Conservation (phyloP, 2,888 invertebrate species). For the Tinea trinotella region DNA sequence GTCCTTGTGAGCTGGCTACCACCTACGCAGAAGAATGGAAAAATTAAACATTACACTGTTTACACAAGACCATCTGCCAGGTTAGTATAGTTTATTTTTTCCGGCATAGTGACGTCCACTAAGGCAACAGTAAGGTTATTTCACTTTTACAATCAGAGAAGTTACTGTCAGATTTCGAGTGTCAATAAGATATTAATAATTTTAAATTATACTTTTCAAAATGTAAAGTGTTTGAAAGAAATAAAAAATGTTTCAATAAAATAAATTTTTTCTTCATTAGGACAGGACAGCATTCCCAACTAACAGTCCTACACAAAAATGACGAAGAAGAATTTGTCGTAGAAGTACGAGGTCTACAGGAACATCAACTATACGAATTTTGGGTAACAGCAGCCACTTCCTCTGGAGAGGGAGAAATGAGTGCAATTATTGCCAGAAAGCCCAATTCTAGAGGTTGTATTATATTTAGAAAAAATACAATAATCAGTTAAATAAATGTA, state of each 20-base stretch:
- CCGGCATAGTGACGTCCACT: no score
- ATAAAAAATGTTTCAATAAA: no score
- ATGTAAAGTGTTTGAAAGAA: no score
- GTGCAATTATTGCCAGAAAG: conserved; percentile 80
- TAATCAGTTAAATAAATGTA: conserved; percentile 17
- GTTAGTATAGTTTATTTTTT: conserved; percentile 31
- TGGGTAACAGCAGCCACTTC: conserved; percentile 89
- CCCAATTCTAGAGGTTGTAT: conserved; percentile 78
- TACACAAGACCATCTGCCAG: conserved; percentile 78
- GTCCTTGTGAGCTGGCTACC: conserved; percentile 89
- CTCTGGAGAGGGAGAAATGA: conserved; percentile 76
- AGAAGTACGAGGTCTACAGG: conserved; percentile 78
- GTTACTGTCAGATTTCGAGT: no score
- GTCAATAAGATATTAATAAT: no score
- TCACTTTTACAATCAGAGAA: no score
- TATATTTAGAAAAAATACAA: neutral
- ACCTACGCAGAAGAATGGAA: conserved; percentile 85
- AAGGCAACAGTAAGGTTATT: no score
- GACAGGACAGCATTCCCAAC: conserved; percentile 52
- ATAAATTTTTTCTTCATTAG: conserved; percentile 28
- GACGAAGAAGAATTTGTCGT: conserved; percentile 53
- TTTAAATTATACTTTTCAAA: no score
- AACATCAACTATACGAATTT: conserved; percentile 85
- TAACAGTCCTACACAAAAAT: conserved; percentile 37
- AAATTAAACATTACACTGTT: conserved; percentile 85